Conservation (phyloP, 2,113 vertebrate genomes). For the Trichomycterus rosablanca region DNA sequence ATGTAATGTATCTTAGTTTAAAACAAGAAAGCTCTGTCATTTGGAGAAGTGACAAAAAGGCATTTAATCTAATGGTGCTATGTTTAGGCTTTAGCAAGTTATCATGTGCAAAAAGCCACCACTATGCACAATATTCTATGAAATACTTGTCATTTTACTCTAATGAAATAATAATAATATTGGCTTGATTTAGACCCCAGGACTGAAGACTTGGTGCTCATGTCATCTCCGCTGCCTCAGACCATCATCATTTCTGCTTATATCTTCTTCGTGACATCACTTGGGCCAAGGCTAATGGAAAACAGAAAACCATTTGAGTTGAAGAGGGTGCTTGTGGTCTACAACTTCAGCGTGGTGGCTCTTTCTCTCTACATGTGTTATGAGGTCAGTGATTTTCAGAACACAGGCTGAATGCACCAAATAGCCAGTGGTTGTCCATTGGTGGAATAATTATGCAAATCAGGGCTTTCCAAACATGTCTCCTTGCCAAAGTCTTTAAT, state of each 20-base stretch:
- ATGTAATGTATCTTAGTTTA: too few relatives aligned
- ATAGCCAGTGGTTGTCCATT: neutral
- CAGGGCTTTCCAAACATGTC: too few relatives aligned
- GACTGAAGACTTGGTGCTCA: conserved; percentile 80
- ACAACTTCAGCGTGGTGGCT: conserved; percentile 85
- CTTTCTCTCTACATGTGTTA: conserved; percentile 91
- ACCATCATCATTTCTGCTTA: conserved; percentile 79
- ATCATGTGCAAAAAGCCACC: too few relatives aligned
- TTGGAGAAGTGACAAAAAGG: too few relatives aligned
- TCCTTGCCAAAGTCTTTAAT: too few relatives aligned
- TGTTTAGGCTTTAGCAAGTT: too few relatives aligned
- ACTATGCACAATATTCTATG: too few relatives aligned
- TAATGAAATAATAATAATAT: neutral
- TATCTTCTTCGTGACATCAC: conserved; percentile 83
- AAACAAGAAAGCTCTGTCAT: too few relatives aligned
- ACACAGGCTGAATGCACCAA: too few relatives aligned
- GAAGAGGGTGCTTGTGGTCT: conserved; percentile 76
- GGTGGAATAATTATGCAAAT: neutral
- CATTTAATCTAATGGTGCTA: too few relatives aligned
- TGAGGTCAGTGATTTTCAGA: conserved; percentile 71
- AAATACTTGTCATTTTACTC: neutral
- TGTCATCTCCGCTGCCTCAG: conserved; percentile 88
- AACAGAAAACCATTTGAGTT: conserved; percentile 90
- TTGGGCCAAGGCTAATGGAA: conserved; percentile 93
- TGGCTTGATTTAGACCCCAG: conserved; percentile 72